Evolutionary conservation across 2,797 vertebrate species (phyloP), one percentile per base, ranked within the genome.

Genomic region (Phrynocephalus vlangalii): DNA sequence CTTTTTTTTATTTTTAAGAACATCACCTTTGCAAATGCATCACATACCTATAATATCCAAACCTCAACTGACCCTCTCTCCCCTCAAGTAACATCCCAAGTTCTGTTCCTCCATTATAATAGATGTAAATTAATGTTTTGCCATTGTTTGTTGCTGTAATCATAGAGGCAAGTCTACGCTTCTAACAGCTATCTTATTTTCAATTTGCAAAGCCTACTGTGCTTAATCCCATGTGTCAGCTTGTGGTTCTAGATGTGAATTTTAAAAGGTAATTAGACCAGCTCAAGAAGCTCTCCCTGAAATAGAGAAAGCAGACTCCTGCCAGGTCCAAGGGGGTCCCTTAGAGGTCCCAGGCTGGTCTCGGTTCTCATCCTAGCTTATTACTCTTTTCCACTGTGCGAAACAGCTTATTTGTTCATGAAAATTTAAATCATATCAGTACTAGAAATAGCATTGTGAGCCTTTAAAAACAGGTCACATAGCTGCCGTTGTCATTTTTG

Each of bases 241-340:
- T 96, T 94, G 85, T 95, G 94, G 96, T 95, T 97, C 96, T 93
- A 97, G 96, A 97, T 97, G 96, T 95, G 97, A 97, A 98, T 98
- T 97, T 97, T 92, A 97, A 97, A 97, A 97, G 96, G 96, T 98
- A 98, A 98, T 98, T 98, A 98, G 97, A 96, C 94, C 87, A 75
- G 91, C 28, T 87, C 87, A 87, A 92, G 94, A 95, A 93, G 93
- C 87, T 94, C 87, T 96, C 93, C 89, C 95, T 86, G 93, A 91
- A 96, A 97, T 88, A 95, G 95, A 94, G 95, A 95, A 93, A 90
- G 38, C 33, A 86, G 91, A 68, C 85, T 79, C 68, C 92, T 96
- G 92, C 93, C 92, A 95, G 94, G 97, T 97, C 97, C 95, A 96
- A 95, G 95, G 95, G 96, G 96, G 96, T 96, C 94, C 95, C 96